Conservation (phyloP, 2,113 vertebrate species). For the Halichoerus grypus region DNA sequence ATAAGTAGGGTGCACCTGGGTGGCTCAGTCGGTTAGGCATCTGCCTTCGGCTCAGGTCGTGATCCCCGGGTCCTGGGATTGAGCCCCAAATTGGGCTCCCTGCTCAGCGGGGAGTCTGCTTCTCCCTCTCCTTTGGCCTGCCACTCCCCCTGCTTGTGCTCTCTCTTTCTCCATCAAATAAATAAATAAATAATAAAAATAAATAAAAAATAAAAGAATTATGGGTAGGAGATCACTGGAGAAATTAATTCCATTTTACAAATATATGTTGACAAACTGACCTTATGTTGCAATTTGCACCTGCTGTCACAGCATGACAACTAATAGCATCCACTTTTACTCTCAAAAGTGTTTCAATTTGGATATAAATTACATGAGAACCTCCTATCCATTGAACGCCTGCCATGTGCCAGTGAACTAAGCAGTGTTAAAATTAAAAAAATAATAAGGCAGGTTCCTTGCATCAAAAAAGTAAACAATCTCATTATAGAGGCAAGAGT, state of each 20-base stretch:
- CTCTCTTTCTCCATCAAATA: too few species aligned
- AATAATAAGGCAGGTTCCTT: not conserved
- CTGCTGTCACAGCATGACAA: not conserved
- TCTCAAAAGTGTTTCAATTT: not conserved
- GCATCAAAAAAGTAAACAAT: not conserved
- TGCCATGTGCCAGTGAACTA: not conserved
- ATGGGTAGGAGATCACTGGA: not conserved
- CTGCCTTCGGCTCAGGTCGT: too few species aligned
- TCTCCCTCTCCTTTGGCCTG: too few species aligned
- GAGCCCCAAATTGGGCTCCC: too few species aligned
- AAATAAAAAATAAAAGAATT: not conserved
- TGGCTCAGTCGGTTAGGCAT: too few species aligned
- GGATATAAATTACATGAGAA: not conserved
- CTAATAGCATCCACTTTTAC: not conserved
- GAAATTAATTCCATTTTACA: constrained; percentile 14
- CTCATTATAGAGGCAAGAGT: not conserved
- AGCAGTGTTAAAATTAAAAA: not conserved
- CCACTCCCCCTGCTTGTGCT: too few species aligned
- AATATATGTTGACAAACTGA: not conserved
- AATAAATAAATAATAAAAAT: too few species aligned
- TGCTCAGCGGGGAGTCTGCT: too few species aligned
- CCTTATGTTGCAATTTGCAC: not conserved
- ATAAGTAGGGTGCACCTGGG: too few species aligned
- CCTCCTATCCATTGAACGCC: not conserved
- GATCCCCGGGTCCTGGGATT: too few species aligned